Evolutionary conservation across 2,113 vertebrate genomes (phyloP).

Genomic region (Cyanoramphus novaezelandiae): DNA sequence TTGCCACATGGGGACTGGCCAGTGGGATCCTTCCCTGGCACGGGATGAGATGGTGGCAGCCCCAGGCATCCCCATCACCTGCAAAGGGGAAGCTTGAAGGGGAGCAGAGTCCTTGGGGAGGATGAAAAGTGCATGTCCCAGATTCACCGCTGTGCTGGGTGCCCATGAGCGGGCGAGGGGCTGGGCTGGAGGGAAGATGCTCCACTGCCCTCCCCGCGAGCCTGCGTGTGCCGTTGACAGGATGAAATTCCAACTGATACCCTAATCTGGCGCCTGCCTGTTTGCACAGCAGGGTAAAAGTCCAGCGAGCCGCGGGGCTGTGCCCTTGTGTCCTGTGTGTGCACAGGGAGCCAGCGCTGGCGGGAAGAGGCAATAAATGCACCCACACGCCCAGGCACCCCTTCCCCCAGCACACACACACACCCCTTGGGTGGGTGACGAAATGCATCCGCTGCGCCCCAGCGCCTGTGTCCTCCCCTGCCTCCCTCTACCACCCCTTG

Average conservation of each 20-base stretch:
- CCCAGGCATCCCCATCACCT: fast-evolving
- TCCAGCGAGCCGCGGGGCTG: neutral
- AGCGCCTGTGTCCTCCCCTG: neutral
- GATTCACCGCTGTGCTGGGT: neutral
- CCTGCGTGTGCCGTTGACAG: slow-evolving; percentile 16
- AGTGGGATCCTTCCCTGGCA: neutral
- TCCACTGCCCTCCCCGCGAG: neutral
- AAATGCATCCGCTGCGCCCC: neutral
- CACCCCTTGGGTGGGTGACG: neutral
- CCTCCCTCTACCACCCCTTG: neutral
- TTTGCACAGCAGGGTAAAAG: slow-evolving; percentile 68
- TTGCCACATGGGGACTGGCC: fast-evolving
- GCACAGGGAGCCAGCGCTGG: slow-evolving; percentile 34
- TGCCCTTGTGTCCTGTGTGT: slow-evolving; percentile 33
- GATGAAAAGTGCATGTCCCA: neutral
- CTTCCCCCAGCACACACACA: slow-evolving; percentile 56
- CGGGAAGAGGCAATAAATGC: slow-evolving; percentile 61
- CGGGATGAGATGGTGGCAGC: neutral
- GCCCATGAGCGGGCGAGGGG: neutral
- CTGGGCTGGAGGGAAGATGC: neutral
- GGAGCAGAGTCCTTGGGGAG: neutral
- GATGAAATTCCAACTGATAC: slow-evolving; percentile 61
- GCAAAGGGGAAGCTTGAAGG: neutral
- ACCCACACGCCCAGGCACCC: slow-evolving; percentile 5
- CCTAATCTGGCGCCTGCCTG: slow-evolving; percentile 53